Evolutionary conservation across 2,888 invertebrate genomes (phyloP), one percentile per base, ranked within the genome.

Genomic region (Chrysotoxum bicinctum): DNA sequence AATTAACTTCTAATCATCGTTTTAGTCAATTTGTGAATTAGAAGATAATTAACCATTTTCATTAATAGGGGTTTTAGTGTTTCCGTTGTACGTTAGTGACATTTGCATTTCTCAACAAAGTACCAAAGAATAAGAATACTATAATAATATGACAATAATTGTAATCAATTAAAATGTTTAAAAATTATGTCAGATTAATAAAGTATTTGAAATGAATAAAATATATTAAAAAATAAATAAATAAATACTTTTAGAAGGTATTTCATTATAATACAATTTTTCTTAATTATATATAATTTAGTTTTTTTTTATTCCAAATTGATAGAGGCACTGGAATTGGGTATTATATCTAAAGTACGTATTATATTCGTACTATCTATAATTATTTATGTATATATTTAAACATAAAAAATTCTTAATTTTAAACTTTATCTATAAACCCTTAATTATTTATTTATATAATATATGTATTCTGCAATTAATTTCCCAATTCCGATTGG

Each of bases 291-390:
- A n/a, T 72, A n/a, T 50, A 56, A 43, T 62, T 64, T 45, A 37
- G 45, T 74, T 19, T 35, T 60, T 30, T 56, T 60, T 32, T 73
- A 73, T 85, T 84, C 80, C 80, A 76, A 79, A 75, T 80, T 69
- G 85, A 77, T 73, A 85, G 85, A 85, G 85, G 85, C 85, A 85
- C 85, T 81, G 85, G 85, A 85, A 85, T 85, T 77, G 81, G 80
- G 85, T 81, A 77, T 85, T 85, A 85, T 72, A 81, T 85, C 77
- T 85, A 85, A 73, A 45, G 68, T 76, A 85, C 84, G 60, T 68
- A 60, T 73, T 82, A 37, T 73, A 43, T 70, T 23, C 50, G 30
- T 73, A 72, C 32, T 30, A 21, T 23, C 23, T 68, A 35, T 40
- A 19, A 48, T 19, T 45, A 30, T 40, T 40, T 4, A 12, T n/a